Percentiles rank a stretch among this genome's conserved stretches.
These are phyloP conservation scores for Lepas anatifera DNA, from an alignment of 2,888 invertebrate genomes.

Conservation along the genomic window DNA sequence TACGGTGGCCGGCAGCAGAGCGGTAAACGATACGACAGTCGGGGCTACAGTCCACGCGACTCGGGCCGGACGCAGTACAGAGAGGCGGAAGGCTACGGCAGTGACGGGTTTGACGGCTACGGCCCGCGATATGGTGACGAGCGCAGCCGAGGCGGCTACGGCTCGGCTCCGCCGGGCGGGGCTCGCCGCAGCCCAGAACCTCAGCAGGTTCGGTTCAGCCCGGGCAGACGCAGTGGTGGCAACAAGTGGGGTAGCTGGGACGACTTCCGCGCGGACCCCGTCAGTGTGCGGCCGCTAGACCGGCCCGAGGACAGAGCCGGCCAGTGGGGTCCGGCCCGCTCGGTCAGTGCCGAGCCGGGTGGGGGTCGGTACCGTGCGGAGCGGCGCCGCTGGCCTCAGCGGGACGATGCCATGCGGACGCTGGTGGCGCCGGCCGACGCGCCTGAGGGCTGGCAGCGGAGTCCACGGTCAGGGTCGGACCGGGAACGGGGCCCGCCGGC, in stretches of 20 bases:
- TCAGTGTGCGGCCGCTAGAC: background rate
- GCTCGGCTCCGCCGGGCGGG: background rate
- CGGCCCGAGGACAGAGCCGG: too few species aligned
- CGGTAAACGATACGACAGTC: too few species aligned
- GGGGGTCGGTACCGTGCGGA: background rate
- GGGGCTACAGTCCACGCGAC: too few species aligned
- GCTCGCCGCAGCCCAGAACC: background rate
- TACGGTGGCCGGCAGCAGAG: too few species aligned
- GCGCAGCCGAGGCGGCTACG: background rate
- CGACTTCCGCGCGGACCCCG: background rate
- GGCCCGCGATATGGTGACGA: background rate
- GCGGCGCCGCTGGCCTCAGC: background rate
- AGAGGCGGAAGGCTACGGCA: background rate
- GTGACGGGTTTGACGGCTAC: background rate
- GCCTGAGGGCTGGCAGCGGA: background rate
- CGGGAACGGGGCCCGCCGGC: too few species aligned
- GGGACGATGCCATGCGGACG: background rate
- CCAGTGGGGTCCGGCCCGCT: background rate
- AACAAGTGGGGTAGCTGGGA: slow-evolving; percentile 5
- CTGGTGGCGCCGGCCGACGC: background rate
- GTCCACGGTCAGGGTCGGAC: too few species aligned
- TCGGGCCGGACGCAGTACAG: background rate
- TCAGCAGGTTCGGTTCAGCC: background rate
- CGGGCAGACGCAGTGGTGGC: background rate
- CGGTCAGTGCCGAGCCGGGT: background rate